Base-by-base conservation (phyloP, 2,113 vertebrate genomes). In the Polypterus bichir region DNA sequence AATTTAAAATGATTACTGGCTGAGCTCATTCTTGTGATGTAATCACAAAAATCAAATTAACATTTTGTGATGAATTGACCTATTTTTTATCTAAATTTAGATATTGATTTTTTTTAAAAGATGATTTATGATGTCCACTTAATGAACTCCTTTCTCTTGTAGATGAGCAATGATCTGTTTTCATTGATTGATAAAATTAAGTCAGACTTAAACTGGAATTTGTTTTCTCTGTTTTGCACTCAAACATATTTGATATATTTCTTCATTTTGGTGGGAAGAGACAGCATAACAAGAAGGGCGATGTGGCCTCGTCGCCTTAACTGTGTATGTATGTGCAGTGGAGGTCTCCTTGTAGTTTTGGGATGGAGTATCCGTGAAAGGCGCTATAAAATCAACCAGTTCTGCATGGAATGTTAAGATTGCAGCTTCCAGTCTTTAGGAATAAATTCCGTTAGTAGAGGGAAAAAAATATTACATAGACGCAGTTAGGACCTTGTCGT, bases 21-120 rank as follows among this genome's bases (percentile, higher is more conserved):
- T 3, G 46, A 44, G 56, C 8, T 58, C 8, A 45, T 44, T 58
- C 56, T 58, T 45, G 46, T 45, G 46, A 11, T 57, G 46, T 57
- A 57, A 57, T 57, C 46, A 4, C 46, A 27, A 44, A 57, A 7
- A 57, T 57, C 3, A 44, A 45, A 57, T 57, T 57, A 57, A 27
- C 56, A 11, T 27, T 57, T 45, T 44, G 56, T 57, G 56, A 57
- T 57, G 44, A 57, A 57, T 57, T 57, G 56, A 57, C 10, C 8
- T 57, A 45, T 57, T 9, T 57, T 57, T 57, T 57, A 57, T 57
- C 46, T 5, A 57, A 57, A 57, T 57, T 11, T 57, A 45, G 56
- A 57, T 57, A 44, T 57, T 57, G 56, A 57, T 57, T 57, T 57
- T 27, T 27, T 27, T 57, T 5, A 11, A 27, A 58, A 58, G 56